Base-by-base conservation (phyloP, 2,797 vertebrate species). In the Molossus alvarezi region DNA sequence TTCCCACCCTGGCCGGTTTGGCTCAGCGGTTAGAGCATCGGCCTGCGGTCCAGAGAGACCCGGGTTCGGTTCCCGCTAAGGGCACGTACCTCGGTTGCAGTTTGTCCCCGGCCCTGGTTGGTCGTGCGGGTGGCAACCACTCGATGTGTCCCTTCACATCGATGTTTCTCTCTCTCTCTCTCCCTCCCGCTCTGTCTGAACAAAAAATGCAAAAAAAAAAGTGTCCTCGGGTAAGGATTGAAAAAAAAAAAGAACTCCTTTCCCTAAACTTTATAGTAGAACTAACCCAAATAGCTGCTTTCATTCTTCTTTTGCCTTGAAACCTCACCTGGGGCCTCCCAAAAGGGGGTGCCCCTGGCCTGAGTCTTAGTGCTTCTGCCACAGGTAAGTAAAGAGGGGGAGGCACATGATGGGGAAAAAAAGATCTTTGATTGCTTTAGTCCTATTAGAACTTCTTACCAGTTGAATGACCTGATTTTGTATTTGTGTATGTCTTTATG, bases 241-340 rank as follows among this genome's bases (percentile, higher is more conserved):
- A 33, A 33, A 33, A 33, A 33, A 33, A 33, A 33, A 33, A 48
- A 88, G 37, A 88, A 83, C 21, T 29, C 8, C 33, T 85, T 53
- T 10, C 14, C 20, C 60, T 93, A 89, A 91, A 29, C 62, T 76
- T 82, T 81, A 45, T 53, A 82, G 45, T 45, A 81, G n/a, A 82
- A 84, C 45, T 25, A 90, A 41, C 5, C 18, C 51, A 88, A 14
- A 11, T 64, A 94, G 79, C 6, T 13, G 8, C 13, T 80, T 90
- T 77, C 33, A n/a, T 75, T 89, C n/a, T 81, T 85, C 9, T 87
- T 88, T 83, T 87, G 25, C 67, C 27, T 82, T 80, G 93, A 75
- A 8, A 25, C 41, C 60, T 25, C 29, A 60, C 9, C 64, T 27
- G 48, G n/a, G 60, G 29, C 77, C 48, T 62, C 15, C 71, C 5